Percentiles rank a stretch among this genome's conserved stretches.
Evolutionary conservation across 2,113 vertebrate species (phyloP).

Genomic region (Caranx melampygus): DNA sequence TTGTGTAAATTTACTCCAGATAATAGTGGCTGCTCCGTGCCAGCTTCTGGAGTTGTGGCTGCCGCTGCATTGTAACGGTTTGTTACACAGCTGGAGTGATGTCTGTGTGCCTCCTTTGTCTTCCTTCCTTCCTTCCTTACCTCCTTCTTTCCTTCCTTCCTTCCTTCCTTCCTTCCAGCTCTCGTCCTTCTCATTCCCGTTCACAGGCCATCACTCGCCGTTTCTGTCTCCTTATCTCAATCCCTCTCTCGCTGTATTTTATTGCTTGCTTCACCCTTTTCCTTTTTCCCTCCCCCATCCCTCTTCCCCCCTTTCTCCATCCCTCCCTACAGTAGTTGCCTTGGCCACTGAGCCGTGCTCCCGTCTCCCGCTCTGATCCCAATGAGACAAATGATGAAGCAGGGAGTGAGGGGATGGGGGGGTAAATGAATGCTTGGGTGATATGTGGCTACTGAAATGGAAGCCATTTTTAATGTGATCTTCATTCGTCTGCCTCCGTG

Average conservation of each 20-base stretch:
- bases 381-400: constrained; percentile 50
- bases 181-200: constrained; percentile 22
- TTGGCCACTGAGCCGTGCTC: constrained; percentile 35
- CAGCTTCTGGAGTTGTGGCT: constrained; percentile 77
- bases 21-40: constrained; percentile 70
- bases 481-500: constrained; percentile 24
- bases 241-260: constrained; percentile 37
- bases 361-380: constrained; percentile 22
- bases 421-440: not conserved
- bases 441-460: constrained; percentile 32
- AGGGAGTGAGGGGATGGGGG: not conserved
- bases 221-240: constrained; percentile 40
- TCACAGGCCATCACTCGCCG: constrained; percentile 40
- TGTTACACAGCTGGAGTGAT: constrained; percentile 79
- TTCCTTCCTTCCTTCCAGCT: constrained; percentile 21
- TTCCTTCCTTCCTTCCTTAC: constrained; percentile 17
- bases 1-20: constrained; percentile 75
- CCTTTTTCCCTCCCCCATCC: not conserved
- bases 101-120: constrained; percentile 50
- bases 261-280: constrained; percentile 18
- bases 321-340: constrained; percentile 18
- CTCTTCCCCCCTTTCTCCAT: constrained; percentile 15
- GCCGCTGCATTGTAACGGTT: constrained; percentile 68
- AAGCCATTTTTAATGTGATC: constrained; percentile 22
- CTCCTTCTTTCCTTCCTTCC: not conserved